Evolutionary conservation across 2,888 invertebrate species (phyloP).

Genomic region (Chromoteleia sp.): DNA sequence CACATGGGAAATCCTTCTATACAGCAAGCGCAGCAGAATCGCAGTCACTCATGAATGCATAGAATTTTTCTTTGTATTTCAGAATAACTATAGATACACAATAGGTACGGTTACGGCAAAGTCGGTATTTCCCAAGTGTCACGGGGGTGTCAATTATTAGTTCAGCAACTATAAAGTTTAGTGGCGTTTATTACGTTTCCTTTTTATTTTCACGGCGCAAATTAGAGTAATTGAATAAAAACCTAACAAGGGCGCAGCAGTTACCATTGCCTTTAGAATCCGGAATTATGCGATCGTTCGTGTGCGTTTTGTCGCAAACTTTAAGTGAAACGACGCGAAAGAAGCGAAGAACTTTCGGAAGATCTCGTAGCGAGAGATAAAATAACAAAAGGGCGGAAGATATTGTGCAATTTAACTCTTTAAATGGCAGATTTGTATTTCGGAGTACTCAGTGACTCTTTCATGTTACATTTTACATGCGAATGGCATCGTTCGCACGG

Average conservation of each 20-base stretch:
- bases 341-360: slow-evolving; percentile 1
- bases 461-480: slow-evolving; percentile 65
- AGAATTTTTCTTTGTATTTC: slow-evolving; percentile 69
- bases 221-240: slow-evolving; percentile 30
- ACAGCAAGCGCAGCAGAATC: slow-evolving; percentile 58
- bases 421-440: slow-evolving; percentile 67
- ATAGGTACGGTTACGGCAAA: slow-evolving; percentile 39
- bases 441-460: slow-evolving; percentile 44
- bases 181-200: slow-evolving; percentile 3
- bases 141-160: slow-evolving; percentile 60
- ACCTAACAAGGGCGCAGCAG: neutral
- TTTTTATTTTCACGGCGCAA: slow-evolving; percentile 22
- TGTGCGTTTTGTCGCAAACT: slow-evolving; percentile 4
- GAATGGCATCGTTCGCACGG: slow-evolving; percentile 62
- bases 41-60: slow-evolving; percentile 69
- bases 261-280: slow-evolving; percentile 9
- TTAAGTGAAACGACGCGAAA: neutral
- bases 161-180: slow-evolving; percentile 34
- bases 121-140: slow-evolving; percentile 63
- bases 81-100: slow-evolving; percentile 62
- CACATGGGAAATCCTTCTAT: slow-evolving; percentile 70
- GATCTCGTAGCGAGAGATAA: slow-evolving; percentile 18
- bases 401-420: slow-evolving; percentile 50
- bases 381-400: slow-evolving; percentile 22
- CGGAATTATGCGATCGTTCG: slow-evolving; percentile 15